Percentiles rank a stretch among this genome's conserved stretches.
Conservation (phyloP, 1,140 invertebrate genomes). For the Drosophila kanapiae region DNA sequence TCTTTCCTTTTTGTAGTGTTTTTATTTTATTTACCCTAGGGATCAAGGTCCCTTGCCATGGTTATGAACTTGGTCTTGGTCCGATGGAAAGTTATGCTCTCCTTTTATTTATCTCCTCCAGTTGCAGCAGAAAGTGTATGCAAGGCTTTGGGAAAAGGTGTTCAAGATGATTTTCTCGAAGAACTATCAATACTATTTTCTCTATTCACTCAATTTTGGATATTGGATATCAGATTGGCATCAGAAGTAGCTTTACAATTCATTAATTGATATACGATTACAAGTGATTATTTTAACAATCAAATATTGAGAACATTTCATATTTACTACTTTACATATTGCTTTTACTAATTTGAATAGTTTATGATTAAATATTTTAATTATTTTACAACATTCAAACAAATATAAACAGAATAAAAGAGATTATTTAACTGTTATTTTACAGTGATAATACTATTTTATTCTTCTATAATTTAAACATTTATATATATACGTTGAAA, state of each 20-base stretch:
- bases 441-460: neutral
- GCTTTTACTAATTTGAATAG: too few relatives aligned
- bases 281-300: too few relatives aligned
- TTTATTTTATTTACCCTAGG: slow-evolving; percentile 40
- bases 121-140: neutral
- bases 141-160: too few relatives aligned
- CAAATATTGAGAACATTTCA: too few relatives aligned
- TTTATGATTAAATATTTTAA: neutral
- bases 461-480: neutral
- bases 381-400: neutral
- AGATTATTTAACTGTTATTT: neutral
- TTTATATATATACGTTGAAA: neutral
- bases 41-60: slow-evolving; percentile 20
- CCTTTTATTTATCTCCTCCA: neutral
- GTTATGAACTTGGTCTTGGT: slow-evolving; percentile 29
- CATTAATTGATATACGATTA: too few relatives aligned
- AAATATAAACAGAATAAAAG: neutral
- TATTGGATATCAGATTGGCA: too few relatives aligned
- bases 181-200: too few relatives aligned
- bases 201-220: too few relatives aligned
- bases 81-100: slow-evolving; percentile 18
- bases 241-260: too few relatives aligned
- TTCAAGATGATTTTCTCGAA: too few relatives aligned
- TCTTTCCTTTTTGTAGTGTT: slow-evolving; percentile 28
- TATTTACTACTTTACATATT: too few relatives aligned